Base-by-base conservation (phyloP, 2,113 vertebrate genomes). In the Chelonoidis abingdonii region DNA sequence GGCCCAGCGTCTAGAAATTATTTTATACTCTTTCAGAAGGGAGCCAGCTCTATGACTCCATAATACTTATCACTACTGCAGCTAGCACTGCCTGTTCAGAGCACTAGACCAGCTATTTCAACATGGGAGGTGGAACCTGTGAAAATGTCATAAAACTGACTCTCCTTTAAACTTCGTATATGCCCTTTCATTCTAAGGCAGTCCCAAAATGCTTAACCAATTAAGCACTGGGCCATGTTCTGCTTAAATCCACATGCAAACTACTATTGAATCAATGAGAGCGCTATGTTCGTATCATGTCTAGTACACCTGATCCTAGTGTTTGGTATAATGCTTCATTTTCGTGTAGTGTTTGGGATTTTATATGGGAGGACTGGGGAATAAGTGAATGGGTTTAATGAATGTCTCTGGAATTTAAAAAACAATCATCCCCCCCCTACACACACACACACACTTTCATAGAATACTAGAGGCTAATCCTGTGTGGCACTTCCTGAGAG, bases 401-500 rank as follows among this genome's bases (percentile, higher is more conserved):
- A 75, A 41, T 75, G 69, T 24, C 38, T 75, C 35, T 75, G 69
- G n/a, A 9, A 41, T 41, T 75, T 41, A 41, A 41, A n/a, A 72
- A 72, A 72, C 62, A n/a, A n/a, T 16, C 3, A 17, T 7, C 19
- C 6, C 38, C 8, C 3, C 17, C 3, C 6, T 4, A 8, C 6
- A 5, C 44, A 44, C 44, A 44, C 12, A 10, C 8, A 8, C n/a
- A 38, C 72, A 44, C 5, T 17, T n/a, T 21, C 65, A 72, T 72
- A 41, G 72, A 38, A 75, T 38, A 21, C 11, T 22, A 75, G 21
- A 41, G 22, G 72, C 38, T 75, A 41, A 75, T 25, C 8, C n/a
- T 72, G 17, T 38, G 17, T 38, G 35, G 19, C 65, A 72, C n/a
- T 19, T 38, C 19, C n/a, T 21, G 19, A 72, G 65, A 72, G 65